A percentile compares a stretch with the other conserved stretches of the same genome.
These are phyloP conservation scores for Labroides dimidiatus DNA, from an alignment of 2,797 vertebrate species.

Conservation along the genomic window DNA sequence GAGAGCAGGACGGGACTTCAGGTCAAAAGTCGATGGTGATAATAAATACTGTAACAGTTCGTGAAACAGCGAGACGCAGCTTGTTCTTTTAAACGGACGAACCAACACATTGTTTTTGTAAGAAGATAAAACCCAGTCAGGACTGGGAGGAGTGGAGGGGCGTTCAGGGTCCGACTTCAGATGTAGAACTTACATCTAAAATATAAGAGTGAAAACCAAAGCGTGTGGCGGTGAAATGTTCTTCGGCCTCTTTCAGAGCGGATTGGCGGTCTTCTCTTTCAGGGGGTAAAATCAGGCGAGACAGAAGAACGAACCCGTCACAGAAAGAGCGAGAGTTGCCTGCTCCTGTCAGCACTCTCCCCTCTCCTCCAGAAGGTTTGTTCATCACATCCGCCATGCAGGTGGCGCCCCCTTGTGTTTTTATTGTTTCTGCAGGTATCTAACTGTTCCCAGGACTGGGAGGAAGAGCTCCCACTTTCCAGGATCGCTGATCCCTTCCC, in stretches of 20 bases:
- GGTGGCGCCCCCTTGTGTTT: neutral
- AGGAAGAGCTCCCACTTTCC: conserved; percentile 23
- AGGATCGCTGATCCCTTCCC: conserved; percentile 18
- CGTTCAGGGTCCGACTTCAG: conserved; percentile 17
- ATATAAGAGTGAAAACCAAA: conserved; percentile 33
- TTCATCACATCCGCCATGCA: conserved; percentile 12
- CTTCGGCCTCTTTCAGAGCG: neutral
- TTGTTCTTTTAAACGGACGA: conserved; percentile 17
- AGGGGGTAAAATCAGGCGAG: conserved; percentile 1
- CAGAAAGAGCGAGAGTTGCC: conserved; percentile 13
- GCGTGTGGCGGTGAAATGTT: conserved; percentile 36
- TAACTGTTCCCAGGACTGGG: conserved; percentile 29
- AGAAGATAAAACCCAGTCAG: conserved; percentile 36
- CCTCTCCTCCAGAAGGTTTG: conserved; percentile 3
- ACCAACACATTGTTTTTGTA: conserved; percentile 34
- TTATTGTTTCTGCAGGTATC: conserved; percentile 52
- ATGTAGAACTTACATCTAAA: conserved; percentile 28
- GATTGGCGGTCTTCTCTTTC: conserved; percentile 2
- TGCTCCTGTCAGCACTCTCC: conserved; percentile 24
- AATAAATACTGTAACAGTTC: conserved; percentile 84
- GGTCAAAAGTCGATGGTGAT: conserved; percentile 60
- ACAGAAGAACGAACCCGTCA: conserved; percentile 14
- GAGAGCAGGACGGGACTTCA: conserved; percentile 64
- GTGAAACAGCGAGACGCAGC: conserved; percentile 32
- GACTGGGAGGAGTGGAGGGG: conserved; percentile 20